Base-by-base conservation (phyloP, 2,113 vertebrate species). In the Nothocercus julius region DNA sequence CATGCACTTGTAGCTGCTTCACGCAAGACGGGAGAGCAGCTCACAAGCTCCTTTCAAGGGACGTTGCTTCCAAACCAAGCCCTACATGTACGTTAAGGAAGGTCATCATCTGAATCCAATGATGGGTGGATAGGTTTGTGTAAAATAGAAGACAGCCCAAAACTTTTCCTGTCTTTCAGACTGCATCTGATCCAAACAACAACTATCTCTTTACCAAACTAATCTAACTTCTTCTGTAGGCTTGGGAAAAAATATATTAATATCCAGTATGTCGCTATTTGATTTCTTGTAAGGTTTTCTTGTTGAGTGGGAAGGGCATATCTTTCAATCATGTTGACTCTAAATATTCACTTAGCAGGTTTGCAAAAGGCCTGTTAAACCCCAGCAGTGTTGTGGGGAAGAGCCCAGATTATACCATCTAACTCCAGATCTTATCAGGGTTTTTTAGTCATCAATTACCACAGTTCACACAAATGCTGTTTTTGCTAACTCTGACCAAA, bases 1-100 rank as follows among this genome's bases (percentile, higher is more conserved):
- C 28, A 32, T 34, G 34, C 21, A 2, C 2, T 20, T 80, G 79
- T 44, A 85, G 54, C 40, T 87, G 42, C 82, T 87, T 92, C 82
- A 74, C 30, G 40, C 67, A 86, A 82, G 66, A 62, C 28, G 54
- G 44, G 20, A 61, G 75, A 95, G 85, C 21, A 87, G 69, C 85
- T 93, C 64, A 76, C 93, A 58, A 94, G 44, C 76, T 92, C 25
- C 85, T 92, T 94, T 94, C 92, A 88, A 91, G 93, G 93, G 67
- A 89, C 69, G 53, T 72, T 94, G 69, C 73, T 91, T 82, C 80
- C 80, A 88, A 93, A 81, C 64, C 72, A 67, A 94, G 79, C 20
- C 44, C 83, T 82, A 82, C 73, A 88, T 66, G 83, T 75, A 88
- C 86, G 62, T 92, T 76, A 69, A 36, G 40, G 83, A 94, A 90